These are phyloP conservation scores for Capromys pilorides DNA, from an alignment of 2,797 vertebrate species.

Conservation along the genomic window DNA sequence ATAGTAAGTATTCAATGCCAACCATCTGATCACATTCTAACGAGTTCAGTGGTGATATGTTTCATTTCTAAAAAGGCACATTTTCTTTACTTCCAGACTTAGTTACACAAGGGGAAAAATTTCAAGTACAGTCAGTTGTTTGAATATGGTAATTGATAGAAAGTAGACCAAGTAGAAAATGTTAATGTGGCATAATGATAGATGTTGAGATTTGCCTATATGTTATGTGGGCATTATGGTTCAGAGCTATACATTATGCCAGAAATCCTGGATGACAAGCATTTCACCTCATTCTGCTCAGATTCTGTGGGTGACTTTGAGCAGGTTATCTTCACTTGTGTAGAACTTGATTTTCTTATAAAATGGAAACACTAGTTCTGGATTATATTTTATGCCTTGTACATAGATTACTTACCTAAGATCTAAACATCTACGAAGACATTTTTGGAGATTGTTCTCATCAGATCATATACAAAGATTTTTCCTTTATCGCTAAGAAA, in stretches of 20 bases:
- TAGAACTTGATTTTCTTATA: not conserved
- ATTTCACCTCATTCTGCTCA: slow-evolving; percentile 29
- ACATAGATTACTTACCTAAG: not conserved
- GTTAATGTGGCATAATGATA: slow-evolving; percentile 53
- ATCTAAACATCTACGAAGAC: not conserved
- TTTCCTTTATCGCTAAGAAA: not conserved
- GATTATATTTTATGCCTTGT: not conserved
- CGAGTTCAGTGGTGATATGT: slow-evolving; percentile 51
- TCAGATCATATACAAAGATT: not conserved
- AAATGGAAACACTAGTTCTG: not conserved
- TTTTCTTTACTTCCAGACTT: slow-evolving; percentile 55
- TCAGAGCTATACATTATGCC: slow-evolving; percentile 45
- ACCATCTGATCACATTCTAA: slow-evolving; percentile 63
- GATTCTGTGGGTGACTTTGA: slow-evolving; percentile 51
- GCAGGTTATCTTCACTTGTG: slow-evolving; percentile 18
- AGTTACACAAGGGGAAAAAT: slow-evolving; percentile 22
- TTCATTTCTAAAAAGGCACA: slow-evolving; percentile 50
- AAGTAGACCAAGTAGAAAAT: slow-evolving; percentile 69
- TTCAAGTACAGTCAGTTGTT: slow-evolving; percentile 48
- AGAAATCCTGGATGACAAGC: not conserved
- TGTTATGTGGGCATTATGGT: slow-evolving; percentile 22
- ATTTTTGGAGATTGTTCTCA: not conserved
- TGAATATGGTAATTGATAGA: slow-evolving; percentile 65
- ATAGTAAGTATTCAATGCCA: slow-evolving; percentile 59
- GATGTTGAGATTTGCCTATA: slow-evolving; percentile 21